Conservation (phyloP, 1,140 invertebrate species). For the Brachionus rotundiformis region DNA sequence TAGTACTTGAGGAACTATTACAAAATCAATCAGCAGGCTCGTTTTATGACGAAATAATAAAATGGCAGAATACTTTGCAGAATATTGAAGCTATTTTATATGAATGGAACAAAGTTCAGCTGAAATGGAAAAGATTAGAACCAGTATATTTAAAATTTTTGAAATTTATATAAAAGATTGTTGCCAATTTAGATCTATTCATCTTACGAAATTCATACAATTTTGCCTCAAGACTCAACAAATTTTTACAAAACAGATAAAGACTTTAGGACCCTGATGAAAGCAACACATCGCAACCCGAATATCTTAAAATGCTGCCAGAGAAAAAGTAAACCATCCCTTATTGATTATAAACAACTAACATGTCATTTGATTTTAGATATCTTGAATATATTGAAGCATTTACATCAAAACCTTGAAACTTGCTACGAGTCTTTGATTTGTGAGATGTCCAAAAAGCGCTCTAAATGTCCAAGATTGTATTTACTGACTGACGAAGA, state of each 20-base stretch:
- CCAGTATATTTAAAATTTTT: constrained; percentile 56
- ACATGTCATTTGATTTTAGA: too few relatives aligned
- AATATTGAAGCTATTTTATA: constrained; percentile 62
- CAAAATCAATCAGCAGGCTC: constrained; percentile 61
- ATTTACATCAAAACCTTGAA: constrained; percentile 59
- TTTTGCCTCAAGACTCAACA: constrained; percentile 60
- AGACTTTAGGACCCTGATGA: constrained; percentile 62
- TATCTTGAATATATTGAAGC: constrained; percentile 60
- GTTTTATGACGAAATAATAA: constrained; percentile 63
- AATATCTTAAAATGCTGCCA: constrained; percentile 64
- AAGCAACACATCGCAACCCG: constrained; percentile 63
- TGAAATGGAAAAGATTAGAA: constrained; percentile 63
- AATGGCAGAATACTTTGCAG: constrained; percentile 64
- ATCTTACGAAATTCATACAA: constrained; percentile 58
- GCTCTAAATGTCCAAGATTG: constrained; percentile 42
- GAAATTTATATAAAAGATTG: background rate
- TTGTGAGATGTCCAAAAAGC: constrained; percentile 17
- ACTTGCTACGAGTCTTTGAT: constrained; percentile 56
- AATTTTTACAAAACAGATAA: constrained; percentile 58
- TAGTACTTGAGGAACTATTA: constrained; percentile 62
- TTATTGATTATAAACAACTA: background rate
- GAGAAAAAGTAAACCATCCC: constrained; percentile 59
- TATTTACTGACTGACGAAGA: constrained; percentile 44
- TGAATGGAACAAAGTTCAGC: constrained; percentile 62
- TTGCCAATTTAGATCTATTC: constrained; percentile 57